Evolutionary conservation across 2,888 invertebrate species (phyloP).

Genomic region (Macrostomum cliftonense): DNA sequence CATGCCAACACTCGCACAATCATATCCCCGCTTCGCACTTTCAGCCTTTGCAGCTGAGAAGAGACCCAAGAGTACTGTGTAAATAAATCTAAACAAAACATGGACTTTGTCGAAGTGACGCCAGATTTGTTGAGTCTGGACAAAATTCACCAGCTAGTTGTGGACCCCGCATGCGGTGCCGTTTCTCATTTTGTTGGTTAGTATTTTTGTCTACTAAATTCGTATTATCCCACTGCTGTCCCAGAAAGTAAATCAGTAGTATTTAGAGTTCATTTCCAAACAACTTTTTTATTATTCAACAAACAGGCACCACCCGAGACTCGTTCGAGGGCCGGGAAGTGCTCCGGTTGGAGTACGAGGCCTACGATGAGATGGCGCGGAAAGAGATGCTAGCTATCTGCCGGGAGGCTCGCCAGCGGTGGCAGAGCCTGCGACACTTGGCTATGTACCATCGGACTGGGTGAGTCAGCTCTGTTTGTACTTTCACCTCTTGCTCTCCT

Average conservation of each 20-base stretch:
- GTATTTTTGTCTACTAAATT: no score
- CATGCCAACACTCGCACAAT: no score
- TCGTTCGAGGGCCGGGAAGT: slow-evolving; percentile 46
- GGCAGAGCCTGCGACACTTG: slow-evolving; percentile 55
- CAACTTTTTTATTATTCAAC: no score
- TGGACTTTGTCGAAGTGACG: slow-evolving; percentile 36
- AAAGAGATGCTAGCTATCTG: slow-evolving; percentile 64
- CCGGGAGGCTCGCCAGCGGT: slow-evolving; percentile 50
- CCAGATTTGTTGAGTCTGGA: slow-evolving; percentile 49
- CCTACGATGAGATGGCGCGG: slow-evolving; percentile 72
- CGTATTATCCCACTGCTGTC: no score
- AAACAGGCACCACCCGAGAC: slow-evolving; percentile 32
- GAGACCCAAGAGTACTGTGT: no score
- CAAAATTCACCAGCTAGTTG: slow-evolving; percentile 38
- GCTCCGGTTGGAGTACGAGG: slow-evolving; percentile 72
- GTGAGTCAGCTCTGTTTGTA: slow-evolving; percentile 15
- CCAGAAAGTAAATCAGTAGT: no score
- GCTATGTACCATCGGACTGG: slow-evolving; percentile 61
- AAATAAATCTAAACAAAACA: no score
- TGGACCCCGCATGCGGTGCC: slow-evolving; percentile 50
- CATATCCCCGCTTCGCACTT: no score
- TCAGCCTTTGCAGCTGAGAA: no score
- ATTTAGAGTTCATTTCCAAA: no score
- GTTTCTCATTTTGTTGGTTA: slow-evolving; percentile 60
- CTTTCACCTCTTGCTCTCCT: no score